Percentiles rank a stretch among this genome's conserved stretches.
Conservation (phyloP, 1,140 invertebrate genomes). For the Rhagoletis zephyria region DNA sequence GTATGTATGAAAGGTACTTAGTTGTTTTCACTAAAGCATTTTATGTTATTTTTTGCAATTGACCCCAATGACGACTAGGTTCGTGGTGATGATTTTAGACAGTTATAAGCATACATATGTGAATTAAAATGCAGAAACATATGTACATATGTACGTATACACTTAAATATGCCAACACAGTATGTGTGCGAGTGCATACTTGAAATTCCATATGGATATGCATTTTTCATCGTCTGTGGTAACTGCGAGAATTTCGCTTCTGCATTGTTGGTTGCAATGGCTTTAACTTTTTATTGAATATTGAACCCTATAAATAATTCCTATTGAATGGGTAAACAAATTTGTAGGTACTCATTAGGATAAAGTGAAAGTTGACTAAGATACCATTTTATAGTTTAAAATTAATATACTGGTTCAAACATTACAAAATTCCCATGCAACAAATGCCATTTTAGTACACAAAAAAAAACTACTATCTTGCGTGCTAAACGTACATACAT, state of each 20-base stretch:
- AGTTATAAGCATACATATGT: neutral
- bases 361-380: too few relatives aligned
- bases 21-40: conserved; percentile 34
- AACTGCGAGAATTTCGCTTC: neutral
- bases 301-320: too few relatives aligned
- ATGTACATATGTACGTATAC: too few relatives aligned
- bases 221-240: neutral
- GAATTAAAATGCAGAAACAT: neutral
- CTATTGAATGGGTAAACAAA: too few relatives aligned
- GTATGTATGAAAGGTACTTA: conserved; percentile 17
- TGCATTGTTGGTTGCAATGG: neutral
- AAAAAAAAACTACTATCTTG: too few relatives aligned
- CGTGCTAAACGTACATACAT: too few relatives aligned
- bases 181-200: neutral
- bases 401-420: too few relatives aligned
- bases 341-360: too few relatives aligned
- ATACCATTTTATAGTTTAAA: too few relatives aligned
- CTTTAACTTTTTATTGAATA: neutral
- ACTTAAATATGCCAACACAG: neutral
- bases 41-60: conserved; percentile 30
- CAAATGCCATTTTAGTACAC: too few relatives aligned
- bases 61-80: conserved; percentile 34
- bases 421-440: too few relatives aligned
- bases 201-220: neutral
- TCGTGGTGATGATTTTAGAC: neutral